phyloP scores from a whole-genome alignment of 2,888 invertebrate genomes.

The Netelia virgata region DNA sequence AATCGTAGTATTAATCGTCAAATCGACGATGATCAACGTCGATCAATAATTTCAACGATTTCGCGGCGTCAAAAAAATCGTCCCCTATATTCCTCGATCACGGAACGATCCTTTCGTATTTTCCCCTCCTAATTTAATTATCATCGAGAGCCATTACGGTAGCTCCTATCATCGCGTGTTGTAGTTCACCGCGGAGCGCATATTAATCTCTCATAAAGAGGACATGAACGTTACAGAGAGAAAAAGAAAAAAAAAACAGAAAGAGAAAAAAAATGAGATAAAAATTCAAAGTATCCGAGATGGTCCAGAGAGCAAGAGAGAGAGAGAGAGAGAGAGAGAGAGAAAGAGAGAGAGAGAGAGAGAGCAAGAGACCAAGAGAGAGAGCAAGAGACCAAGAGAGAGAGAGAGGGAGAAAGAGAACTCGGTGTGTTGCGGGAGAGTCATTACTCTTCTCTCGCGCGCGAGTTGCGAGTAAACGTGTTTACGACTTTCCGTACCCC shows the following conservation, averaged over 20 bases:
- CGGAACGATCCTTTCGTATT: constrained; percentile 8
- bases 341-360: not conserved
- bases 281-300: constrained; percentile 22
- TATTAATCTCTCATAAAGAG: constrained; percentile 51
- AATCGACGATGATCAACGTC: no score
- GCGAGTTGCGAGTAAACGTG: constrained; percentile 49
- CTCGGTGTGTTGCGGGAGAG: constrained; percentile 39
- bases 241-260: no score
- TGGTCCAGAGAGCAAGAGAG: constrained; percentile 8
- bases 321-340: not conserved
- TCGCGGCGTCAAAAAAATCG: not conserved
- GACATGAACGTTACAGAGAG: constrained; percentile 23
- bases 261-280: not conserved
- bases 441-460: constrained; percentile 57
- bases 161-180: constrained; percentile 13
- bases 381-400: not conserved
- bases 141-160: constrained; percentile 25
- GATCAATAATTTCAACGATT: no score
- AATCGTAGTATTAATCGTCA: no score
- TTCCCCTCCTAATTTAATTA: constrained; percentile 33
- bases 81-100: not conserved
- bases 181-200: constrained; percentile 11
- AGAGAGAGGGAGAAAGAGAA: constrained; percentile 9
- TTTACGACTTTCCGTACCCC: constrained; percentile 58
- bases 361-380: no score